Evolutionary conservation across 2,797 vertebrate species (phyloP).

Genomic region (Mastacembelus armatus): DNA sequence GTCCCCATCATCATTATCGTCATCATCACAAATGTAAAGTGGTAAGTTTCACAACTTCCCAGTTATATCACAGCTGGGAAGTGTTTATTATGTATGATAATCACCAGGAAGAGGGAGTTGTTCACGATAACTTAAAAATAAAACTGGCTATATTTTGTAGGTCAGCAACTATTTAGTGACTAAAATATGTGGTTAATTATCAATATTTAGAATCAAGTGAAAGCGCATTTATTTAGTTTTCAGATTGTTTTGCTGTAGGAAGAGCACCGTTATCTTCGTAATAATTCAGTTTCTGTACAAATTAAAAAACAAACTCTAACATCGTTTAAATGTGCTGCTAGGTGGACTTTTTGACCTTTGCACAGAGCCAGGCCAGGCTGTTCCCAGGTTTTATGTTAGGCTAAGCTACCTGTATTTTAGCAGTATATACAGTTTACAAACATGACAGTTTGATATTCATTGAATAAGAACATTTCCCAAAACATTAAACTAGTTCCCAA

Average conservation of each 20-base stretch:
- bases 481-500: neutral
- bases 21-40: constrained; percentile 13
- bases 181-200: neutral
- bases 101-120: neutral
- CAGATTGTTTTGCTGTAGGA: neutral
- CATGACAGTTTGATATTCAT: no score
- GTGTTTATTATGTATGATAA: constrained; percentile 15
- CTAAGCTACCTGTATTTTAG: constrained; percentile 8
- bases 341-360: neutral
- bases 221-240: neutral
- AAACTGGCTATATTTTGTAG: no score
- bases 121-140: constrained; percentile 2
- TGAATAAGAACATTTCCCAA: neutral
- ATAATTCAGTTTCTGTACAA: neutral
- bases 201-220: constrained; percentile 2
- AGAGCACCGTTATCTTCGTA: no score
- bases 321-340: neutral
- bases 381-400: neutral
- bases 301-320: neutral
- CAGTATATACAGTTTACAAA: neutral
- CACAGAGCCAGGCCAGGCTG: neutral
- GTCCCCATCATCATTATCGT: neutral
- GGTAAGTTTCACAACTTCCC: constrained; percentile 26
- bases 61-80: constrained; percentile 21
- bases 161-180: neutral